Base-by-base conservation (phyloP, 2,113 vertebrate genomes). In the Calcarius ornatus region DNA sequence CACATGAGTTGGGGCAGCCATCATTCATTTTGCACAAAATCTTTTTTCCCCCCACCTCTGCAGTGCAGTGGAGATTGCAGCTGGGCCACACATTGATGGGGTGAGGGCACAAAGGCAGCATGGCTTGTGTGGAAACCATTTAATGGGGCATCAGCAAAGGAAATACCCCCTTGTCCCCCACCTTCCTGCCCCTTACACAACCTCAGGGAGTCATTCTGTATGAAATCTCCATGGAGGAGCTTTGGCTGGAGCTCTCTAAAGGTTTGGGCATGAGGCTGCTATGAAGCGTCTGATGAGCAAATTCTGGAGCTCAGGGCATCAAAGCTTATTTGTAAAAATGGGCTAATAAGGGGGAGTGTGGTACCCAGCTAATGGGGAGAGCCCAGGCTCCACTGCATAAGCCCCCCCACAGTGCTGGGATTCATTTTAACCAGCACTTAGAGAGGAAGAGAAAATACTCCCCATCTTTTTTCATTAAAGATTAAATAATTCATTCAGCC, bases 1-100 rank as follows among this genome's bases (percentile, higher is more conserved):
- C 50, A 63, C 42, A 15, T 0, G 0, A 30, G 21, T 0, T 2
- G 6, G 53, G 18, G 28, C 21, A 69, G 16, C 16, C 2, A 3
- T 17, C 12, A 5, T 40, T 47, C 25, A 23, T 82, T 81, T 54
- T 54, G 69, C n/a, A 59, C 2, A 4, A 68, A 61, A 64, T 17
- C 28, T 35, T 54, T 47, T 43, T 40, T 4, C 5, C n/a, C 13
- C 17, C 21, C 19, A 43, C 15, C 17, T 84, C 65, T 79, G 69
- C 63, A 60, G 57, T 4, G 17, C 71, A 54, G 47, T 7, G 53
- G 48, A 3, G 3, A n/a, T 31, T 81, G 61, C 70, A 71, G 78
- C 50, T 43, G 38, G 48, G 75, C 66, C 61, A 65, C 27, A 17
- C 5, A 10, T 48, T 35, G 68, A 50, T 23, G 33, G 48, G 20